Evolutionary conservation across 2,113 vertebrate species (phyloP).

Genomic region (Litocranius walleri): DNA sequence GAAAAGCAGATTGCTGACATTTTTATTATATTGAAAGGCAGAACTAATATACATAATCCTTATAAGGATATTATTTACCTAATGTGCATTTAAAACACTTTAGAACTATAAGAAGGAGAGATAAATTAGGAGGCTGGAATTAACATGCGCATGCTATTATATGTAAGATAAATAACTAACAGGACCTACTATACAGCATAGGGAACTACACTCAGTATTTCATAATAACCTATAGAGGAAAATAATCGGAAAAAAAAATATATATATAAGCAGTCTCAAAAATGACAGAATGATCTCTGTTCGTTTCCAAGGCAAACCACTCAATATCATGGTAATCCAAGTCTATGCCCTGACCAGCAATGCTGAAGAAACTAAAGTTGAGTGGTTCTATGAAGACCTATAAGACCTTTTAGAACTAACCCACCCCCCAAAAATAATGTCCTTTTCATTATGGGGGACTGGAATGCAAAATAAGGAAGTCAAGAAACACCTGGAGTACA

Average conservation of each 20-base stretch:
- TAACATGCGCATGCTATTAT: neutral
- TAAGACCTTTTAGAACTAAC: neutral
- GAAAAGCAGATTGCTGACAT: neutral
- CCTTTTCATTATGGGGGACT: neutral
- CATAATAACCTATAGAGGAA: neutral
- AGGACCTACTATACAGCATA: neutral
- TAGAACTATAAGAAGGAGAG: neutral
- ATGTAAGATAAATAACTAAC: neutral
- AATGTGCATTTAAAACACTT: neutral
- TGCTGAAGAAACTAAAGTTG: neutral
- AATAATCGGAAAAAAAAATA: neutral
- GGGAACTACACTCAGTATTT: neutral
- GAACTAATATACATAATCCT: neutral
- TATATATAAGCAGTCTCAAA: neutral
- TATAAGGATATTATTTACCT: neutral
- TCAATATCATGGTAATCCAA: neutral
- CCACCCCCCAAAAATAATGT: neutral
- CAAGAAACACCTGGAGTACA: neutral
- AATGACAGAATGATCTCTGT: neutral
- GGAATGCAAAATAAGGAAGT: neutral
- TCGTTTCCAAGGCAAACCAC: neutral
- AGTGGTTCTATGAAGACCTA: neutral
- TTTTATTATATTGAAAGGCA: neutral
- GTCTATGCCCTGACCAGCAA: neutral
- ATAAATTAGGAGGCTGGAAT: neutral